Evolutionary conservation across 2,888 invertebrate species (phyloP).

Genomic region (Strigamia transsilvanica): DNA sequence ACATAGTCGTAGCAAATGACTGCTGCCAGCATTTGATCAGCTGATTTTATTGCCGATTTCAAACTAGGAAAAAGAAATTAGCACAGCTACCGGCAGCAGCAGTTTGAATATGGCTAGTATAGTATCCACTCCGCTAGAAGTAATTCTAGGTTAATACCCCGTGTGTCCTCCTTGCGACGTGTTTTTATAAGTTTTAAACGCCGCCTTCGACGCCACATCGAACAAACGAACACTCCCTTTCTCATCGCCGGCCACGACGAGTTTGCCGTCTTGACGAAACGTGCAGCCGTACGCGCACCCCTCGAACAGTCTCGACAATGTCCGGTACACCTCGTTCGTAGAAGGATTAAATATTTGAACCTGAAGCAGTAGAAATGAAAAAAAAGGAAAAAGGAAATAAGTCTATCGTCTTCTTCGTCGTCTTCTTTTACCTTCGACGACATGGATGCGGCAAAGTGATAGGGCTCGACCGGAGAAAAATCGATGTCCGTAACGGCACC

Average conservation of each 20-base stretch:
- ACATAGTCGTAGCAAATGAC: too few species aligned
- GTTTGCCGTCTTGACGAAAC: slow-evolving; percentile 79
- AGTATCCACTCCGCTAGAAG: too few species aligned
- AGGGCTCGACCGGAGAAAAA: slow-evolving; percentile 87
- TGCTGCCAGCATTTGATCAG: too few species aligned
- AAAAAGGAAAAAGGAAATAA: too few species aligned
- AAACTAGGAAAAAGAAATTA: too few species aligned
- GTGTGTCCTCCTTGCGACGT: slow-evolving; percentile 72
- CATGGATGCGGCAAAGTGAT: slow-evolving; percentile 91
- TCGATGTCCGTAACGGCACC: slow-evolving; percentile 90
- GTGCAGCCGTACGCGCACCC: slow-evolving; percentile 85
- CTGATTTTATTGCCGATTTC: too few species aligned
- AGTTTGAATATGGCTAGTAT: too few species aligned
- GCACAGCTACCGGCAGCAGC: too few species aligned
- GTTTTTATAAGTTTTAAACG: slow-evolving; percentile 79
- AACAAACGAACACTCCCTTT: slow-evolving; percentile 87
- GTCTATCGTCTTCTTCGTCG: too few species aligned
- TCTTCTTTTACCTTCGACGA: slow-evolving; percentile 76
- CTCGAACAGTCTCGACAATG: slow-evolving; percentile 78
- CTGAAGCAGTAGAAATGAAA: slow-evolving; percentile 58
- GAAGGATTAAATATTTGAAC: slow-evolving; percentile 83
- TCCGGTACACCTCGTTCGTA: slow-evolving; percentile 81
- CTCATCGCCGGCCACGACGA: slow-evolving; percentile 90
- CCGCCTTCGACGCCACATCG: slow-evolving; percentile 82
- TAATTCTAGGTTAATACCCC: too few species aligned